These are phyloP conservation scores for Sphaeridia pumilis DNA, from an alignment of 2,888 invertebrate species.

Conservation along the genomic window DNA sequence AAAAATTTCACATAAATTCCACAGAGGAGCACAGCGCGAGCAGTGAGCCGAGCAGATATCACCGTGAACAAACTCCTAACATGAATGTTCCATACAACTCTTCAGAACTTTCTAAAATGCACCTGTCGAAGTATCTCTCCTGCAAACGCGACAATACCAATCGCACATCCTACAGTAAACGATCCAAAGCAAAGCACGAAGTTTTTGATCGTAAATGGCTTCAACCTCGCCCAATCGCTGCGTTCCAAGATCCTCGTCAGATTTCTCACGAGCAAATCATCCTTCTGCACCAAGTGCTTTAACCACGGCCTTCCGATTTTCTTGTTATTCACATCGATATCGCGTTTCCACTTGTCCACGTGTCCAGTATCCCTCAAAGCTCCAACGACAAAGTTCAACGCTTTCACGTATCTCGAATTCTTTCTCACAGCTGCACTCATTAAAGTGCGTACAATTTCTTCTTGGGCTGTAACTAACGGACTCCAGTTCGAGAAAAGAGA, in stretches of 20 bases:
- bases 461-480: not conserved
- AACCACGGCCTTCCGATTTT: not conserved
- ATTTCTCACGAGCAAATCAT: not conserved
- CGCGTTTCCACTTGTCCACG: not conserved
- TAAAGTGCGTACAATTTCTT: not conserved
- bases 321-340: not conserved
- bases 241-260: not conserved
- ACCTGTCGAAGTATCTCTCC: no score
- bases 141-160: no score
- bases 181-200: constrained; percentile 1
- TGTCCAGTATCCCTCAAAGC: not conserved
- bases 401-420: not conserved
- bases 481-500: not conserved
- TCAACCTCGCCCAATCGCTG: not conserved
- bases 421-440: not conserved
- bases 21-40: no score
- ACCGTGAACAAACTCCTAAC: no score
- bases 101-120: no score
- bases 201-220: not conserved
- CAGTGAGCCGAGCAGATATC: no score
- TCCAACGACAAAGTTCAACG: not conserved
- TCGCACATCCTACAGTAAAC: not conserved
- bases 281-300: not conserved
- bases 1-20: no score
- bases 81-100: no score